Evolutionary conservation across 2,113 vertebrate genomes (phyloP).

Genomic region (Pachycephala philippinensis): DNA sequence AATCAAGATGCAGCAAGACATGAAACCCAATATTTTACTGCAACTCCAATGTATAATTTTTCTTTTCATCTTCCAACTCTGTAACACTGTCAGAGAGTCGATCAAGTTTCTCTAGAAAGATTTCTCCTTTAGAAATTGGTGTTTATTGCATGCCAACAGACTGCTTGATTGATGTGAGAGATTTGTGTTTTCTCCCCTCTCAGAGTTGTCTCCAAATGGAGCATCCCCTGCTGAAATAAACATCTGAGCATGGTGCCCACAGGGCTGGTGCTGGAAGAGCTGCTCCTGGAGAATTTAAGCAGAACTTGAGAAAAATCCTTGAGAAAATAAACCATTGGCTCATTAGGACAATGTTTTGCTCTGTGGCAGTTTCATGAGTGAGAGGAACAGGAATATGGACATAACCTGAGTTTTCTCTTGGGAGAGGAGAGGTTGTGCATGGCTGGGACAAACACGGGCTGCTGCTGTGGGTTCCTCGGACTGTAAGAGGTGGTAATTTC

Average conservation of each 20-base stretch:
- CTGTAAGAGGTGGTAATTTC: background rate
- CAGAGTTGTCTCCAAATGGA: background rate
- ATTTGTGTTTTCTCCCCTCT: background rate
- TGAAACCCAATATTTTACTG: background rate
- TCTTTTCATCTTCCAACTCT: background rate
- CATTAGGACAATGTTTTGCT: background rate
- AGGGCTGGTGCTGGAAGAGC: background rate
- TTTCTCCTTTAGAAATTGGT: background rate
- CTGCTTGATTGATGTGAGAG: background rate
- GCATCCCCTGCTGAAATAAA: background rate
- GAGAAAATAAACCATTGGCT: background rate
- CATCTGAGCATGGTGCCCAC: background rate
- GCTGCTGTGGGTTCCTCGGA: background rate
- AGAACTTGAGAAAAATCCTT: background rate
- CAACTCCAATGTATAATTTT: background rate
- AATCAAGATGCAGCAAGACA: background rate
- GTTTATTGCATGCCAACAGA: background rate
- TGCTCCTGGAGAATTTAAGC: background rate
- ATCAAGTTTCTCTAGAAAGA: background rate
- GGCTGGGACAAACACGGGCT: rapidly evolving
- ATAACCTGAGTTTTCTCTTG: rapidly evolving
- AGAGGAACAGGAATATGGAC: background rate
- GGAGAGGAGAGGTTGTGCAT: rapidly evolving
- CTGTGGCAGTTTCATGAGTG: too few species aligned
- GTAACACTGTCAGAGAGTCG: background rate